A percentile compares a stretch with the other conserved stretches of the same genome.
Evolutionary conservation across 2,888 invertebrate species (phyloP).

Genomic region (Sarcophaga rosellei): DNA sequence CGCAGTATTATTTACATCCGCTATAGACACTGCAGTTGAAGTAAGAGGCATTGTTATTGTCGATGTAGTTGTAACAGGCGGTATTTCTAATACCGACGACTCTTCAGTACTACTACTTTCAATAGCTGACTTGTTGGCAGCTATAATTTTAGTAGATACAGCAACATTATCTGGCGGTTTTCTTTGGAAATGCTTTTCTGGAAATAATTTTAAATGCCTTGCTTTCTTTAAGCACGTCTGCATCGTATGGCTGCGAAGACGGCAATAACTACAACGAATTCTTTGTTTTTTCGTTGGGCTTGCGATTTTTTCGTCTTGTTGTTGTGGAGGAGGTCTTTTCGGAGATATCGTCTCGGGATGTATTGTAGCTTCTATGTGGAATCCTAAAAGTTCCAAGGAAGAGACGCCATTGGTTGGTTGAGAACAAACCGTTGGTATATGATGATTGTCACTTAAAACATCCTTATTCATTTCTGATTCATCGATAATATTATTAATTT

Average conservation of each 20-base stretch:
- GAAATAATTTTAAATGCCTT: slow-evolving; percentile 35
- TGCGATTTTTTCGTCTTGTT: background rate
- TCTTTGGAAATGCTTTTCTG: slow-evolving; percentile 10
- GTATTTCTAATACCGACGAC: background rate
- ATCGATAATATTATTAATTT: slow-evolving; percentile 63
- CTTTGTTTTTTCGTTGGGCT: slow-evolving; percentile 28
- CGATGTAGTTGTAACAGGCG: background rate
- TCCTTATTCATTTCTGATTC: slow-evolving; percentile 51
- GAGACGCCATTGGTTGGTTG: background rate
- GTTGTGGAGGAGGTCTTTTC: background rate
- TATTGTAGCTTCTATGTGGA: slow-evolving; percentile 30
- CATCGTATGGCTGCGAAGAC: slow-evolving; percentile 25
- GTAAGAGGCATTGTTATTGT: background rate
- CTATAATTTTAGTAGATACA: background rate
- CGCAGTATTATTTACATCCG: slow-evolving; percentile 1
- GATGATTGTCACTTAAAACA: background rate
- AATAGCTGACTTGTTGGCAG: background rate
- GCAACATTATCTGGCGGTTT: background rate
- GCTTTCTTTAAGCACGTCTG: slow-evolving; percentile 45
- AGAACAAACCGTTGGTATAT: background rate
- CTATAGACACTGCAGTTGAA: background rate
- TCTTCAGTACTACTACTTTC: background rate
- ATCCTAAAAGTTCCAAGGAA: slow-evolving; percentile 32
- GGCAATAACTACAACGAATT: slow-evolving; percentile 55
- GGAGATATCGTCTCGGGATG: background rate